Evolutionary conservation across 2,113 vertebrate species (phyloP).

Genomic region (Alaudala cheleensis): DNA sequence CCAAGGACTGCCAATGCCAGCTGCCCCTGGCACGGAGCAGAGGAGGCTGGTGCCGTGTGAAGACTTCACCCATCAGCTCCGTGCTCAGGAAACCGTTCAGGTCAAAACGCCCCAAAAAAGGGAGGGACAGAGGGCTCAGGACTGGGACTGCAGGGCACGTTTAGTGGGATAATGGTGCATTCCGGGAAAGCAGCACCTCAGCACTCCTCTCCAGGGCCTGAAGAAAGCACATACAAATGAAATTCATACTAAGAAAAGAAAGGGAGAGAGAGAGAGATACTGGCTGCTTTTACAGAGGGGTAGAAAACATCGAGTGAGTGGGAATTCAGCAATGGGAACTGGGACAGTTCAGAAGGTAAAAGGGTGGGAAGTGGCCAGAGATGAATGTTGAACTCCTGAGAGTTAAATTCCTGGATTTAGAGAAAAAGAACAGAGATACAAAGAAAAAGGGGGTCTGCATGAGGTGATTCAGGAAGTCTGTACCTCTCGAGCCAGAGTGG

Average conservation of each 20-base stretch:
- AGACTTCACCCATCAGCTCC: not conserved
- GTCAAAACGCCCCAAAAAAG: not conserved
- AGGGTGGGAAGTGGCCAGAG: not conserved
- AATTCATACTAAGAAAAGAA: not conserved
- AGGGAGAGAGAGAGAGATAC: not conserved
- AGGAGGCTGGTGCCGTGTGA: not conserved
- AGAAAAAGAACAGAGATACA: not conserved
- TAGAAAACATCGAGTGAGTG: not conserved
- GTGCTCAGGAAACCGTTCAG: not conserved
- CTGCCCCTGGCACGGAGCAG: not conserved
- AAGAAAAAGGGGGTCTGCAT: not conserved
- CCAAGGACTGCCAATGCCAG: not conserved
- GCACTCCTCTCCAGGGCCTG: not conserved
- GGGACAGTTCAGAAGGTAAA: not conserved
- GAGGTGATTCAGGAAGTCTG: not conserved
- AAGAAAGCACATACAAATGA: not conserved
- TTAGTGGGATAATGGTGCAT: not conserved
- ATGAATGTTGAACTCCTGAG: not conserved
- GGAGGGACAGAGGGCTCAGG: not conserved
- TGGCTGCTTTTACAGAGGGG: not conserved
- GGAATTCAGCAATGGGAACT: not conserved
- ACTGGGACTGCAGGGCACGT: not conserved
- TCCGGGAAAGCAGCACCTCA: not conserved
- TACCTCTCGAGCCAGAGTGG: not conserved
- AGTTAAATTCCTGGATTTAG: not conserved